Evolutionary conservation across 2,888 invertebrate genomes (phyloP), one percentile per base, ranked within the genome.

Genomic region (Oscheius myriophilus): DNA sequence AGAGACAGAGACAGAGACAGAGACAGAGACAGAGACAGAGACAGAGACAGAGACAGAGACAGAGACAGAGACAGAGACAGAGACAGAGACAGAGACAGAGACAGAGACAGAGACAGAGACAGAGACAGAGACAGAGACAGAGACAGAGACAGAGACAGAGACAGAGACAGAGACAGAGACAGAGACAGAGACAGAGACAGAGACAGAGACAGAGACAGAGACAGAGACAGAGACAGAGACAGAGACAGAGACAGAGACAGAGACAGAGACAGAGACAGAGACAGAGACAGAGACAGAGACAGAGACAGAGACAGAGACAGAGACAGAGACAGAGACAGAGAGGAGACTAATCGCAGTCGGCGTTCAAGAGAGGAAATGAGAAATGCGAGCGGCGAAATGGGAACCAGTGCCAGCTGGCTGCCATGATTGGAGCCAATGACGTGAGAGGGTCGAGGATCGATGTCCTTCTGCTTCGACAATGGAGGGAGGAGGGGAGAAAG

Each of bases 401-500:
- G 21, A 25, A 26, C 33, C 16, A 23, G 25, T 18, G 25, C 18
- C 14, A 23, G 52, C 23, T 52, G 14, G 23, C 21, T 52, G 21
- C 52, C 42, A 54, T 25, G 55, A 51, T 52, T 45, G 54, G 65
- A 18, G 16, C 12, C 23, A 54, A 49, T 53, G 65, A 55, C 26
- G 59, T 26, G 16, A 42, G 39, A n/a, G n/a, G 41, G 43, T 18
- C 16, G 18, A 57, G 43, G 42, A 42, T 18, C 18, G 61, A 61
- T 46, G 61, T 49, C 49, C 45, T 46, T 59, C 45, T 43, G 58
- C 49, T 55, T 26, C 45, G 33, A 55, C 55, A 46, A 49, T 45
- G 63, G 59, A 23, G 49, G 57, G 67, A 51, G 54, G 39, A 42
- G 43, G 46, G 51, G 45, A 65, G 51, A 59, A 43, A 69, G 66